Base-by-base conservation (phyloP, 1,140 invertebrate species). In the Aricia agestis region DNA sequence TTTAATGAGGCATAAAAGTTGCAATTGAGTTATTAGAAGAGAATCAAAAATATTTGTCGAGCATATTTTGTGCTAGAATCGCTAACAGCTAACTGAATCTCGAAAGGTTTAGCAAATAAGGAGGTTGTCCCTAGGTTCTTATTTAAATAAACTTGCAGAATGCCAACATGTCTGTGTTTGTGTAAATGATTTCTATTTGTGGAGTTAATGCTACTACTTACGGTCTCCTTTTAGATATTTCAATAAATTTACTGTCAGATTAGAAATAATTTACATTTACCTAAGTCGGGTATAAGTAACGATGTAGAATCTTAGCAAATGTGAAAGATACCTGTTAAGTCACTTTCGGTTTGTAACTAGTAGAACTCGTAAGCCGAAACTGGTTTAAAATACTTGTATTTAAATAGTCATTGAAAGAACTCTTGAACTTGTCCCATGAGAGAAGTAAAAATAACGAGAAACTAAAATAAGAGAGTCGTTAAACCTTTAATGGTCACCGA, bases 361-460 rank as follows among this genome's bases (percentile, higher is more conserved):
- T 52, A 11, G 13, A 52, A 52, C 45, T 52, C 5, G 45, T 52
- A 52, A 7, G 18, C 18, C 18, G 17, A 10, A 19, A 63, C 59
- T 19, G 59, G 59, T 63, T 63, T 63, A 18, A 63, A 63, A 63
- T 19, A 63, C 59, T 9, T 19, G 59, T 63, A 19, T 63, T 63
- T 25, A 19, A 19, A 63, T 63, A 25, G 59, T 25, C 10, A 19
- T 19, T 19, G 2, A 19, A 63, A 63, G 10, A 63, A 63, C 4
- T 25, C 19, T 63, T 63, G 59, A 63, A 63, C 59, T 63, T 63
- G 59, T 18, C 58, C n/a, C n/a, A 18, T n/a, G 58, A 59, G 58
- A 59, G 18, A 19, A 18, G 18, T 63, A 25, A 63, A 63, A 63
- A 19, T n/a, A 11, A 25, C 18, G 19, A 18, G 59, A 63, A 63